Percentiles rank a stretch among this genome's conserved stretches.
Evolutionary conservation across 2,888 invertebrate genomes (phyloP).

Genomic region (Mesorhabditis sp.): DNA sequence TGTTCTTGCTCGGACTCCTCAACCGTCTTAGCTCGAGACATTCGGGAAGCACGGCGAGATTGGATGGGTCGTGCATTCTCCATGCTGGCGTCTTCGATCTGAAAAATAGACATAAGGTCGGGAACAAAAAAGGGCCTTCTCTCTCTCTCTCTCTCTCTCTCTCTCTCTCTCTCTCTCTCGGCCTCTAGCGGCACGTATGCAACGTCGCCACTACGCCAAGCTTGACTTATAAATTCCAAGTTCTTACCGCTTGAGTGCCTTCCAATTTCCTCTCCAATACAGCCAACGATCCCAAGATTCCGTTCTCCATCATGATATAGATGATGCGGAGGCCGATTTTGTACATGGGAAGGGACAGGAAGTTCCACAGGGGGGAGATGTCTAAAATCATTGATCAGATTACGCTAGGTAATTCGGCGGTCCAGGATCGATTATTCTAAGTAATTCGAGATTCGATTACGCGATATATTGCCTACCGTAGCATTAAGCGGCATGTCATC

Average conservation of each 20-base stretch:
- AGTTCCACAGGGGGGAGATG: neutral
- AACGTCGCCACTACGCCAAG: neutral
- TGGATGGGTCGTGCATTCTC: no score
- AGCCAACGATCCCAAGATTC: conserved; percentile 1
- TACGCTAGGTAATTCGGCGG: no score
- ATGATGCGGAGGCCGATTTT: conserved; percentile 1
- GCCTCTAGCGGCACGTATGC: neutral
- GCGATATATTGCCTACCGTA: neutral
- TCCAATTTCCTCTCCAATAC: neutral
- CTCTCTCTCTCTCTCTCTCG: no score
- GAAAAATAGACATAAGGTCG: neutral
- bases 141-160: no score
- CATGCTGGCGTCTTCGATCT: neutral
- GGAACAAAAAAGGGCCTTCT: no score
- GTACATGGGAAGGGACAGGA: neutral
- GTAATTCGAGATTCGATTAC: neutral
- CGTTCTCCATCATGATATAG: neutral
- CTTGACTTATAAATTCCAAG: neutral
- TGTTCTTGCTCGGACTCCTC: neutral
- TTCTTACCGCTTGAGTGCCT: neutral
- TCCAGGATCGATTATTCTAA: no score
- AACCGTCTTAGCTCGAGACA: neutral
- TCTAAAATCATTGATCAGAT: neutral
- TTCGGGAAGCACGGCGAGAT: neutral
- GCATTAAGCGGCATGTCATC: neutral